Percentiles rank a stretch among this genome's conserved stretches.
Conservation (phyloP, 2,113 vertebrate genomes). For the Centropus unirufus region DNA sequence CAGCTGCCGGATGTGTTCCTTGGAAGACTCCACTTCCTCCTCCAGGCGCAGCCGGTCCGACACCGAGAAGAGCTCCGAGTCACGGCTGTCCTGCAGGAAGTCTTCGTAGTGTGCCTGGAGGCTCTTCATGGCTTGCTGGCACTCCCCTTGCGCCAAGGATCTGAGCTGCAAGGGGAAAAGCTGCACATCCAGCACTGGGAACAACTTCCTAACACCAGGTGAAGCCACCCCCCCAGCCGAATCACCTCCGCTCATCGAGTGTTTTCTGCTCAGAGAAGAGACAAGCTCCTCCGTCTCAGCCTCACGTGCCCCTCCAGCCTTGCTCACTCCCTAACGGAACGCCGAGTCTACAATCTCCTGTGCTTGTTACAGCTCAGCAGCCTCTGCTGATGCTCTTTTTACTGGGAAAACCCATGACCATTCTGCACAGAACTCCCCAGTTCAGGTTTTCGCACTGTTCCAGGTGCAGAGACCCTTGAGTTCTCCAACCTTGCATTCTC, state of each 20-base stretch:
- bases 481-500: too few relatives aligned
- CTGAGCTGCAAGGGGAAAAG: constrained; percentile 79
- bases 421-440: background rate
- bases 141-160: constrained; percentile 80
- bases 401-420: accelerated
- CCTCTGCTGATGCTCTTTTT: background rate
- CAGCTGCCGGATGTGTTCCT: constrained; percentile 86
- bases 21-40: constrained; percentile 85
- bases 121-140: constrained; percentile 84
- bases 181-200: background rate
- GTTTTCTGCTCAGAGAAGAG: background rate
- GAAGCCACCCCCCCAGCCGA: background rate
- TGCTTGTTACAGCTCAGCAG: background rate
- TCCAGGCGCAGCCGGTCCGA: constrained; percentile 86
- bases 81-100: constrained; percentile 90
- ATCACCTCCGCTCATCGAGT: accelerated
- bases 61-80: constrained; percentile 87
- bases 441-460: background rate
- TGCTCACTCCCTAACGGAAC: accelerated
- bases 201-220: background rate
- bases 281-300: accelerated
- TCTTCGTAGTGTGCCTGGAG: constrained; percentile 88
- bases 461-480: background rate
- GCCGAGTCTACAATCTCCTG: background rate
- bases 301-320: background rate